A percentile compares a stretch with the other conserved stretches of the same genome.
Evolutionary conservation across 1,140 invertebrate species (phyloP).

Genomic region (Mesaphorura yosii): DNA sequence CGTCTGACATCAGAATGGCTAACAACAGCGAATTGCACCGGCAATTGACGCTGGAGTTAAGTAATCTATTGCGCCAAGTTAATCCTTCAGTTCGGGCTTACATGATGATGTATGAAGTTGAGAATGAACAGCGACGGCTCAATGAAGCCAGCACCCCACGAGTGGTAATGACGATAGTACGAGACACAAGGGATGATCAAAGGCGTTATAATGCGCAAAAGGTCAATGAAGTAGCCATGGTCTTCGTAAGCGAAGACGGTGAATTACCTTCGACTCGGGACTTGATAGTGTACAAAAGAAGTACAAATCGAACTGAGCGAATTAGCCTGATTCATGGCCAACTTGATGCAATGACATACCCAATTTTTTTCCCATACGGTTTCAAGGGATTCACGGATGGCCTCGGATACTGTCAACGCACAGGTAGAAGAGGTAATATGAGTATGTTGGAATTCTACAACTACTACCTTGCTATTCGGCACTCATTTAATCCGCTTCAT

Average conservation of each 20-base stretch:
- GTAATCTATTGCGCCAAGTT: neutral
- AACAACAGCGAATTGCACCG: constrained; percentile 5
- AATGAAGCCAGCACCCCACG: neutral
- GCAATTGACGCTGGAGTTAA: constrained; percentile 3
- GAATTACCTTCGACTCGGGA: constrained; percentile 21
- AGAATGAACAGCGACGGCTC: constrained; percentile 13
- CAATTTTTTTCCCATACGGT: constrained; percentile 37
- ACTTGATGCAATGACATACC: constrained; percentile 34
- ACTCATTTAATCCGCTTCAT: constrained; percentile 28
- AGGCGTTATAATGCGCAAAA: constrained; percentile 28
- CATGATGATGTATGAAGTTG: constrained; percentile 28
- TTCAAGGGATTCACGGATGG: constrained; percentile 34
- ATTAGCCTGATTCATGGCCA: constrained; percentile 6
- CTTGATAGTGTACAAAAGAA: constrained; percentile 2
- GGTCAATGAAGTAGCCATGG: constrained; percentile 27
- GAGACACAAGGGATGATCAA: constrained; percentile 14
- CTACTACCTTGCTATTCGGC: constrained; percentile 4
- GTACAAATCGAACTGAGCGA: neutral
- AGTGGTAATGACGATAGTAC: constrained; percentile 15
- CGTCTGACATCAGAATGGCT: constrained; percentile 2
- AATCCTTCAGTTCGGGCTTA: constrained; percentile 27
- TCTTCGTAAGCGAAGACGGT: constrained; percentile 23
- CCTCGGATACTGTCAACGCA: neutral
- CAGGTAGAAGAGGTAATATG: constrained; percentile 19
- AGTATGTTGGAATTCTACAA: constrained; percentile 13